phyloP scores from a whole-genome alignment of 2,113 vertebrate species.

The Asarcornis scutulata region DNA sequence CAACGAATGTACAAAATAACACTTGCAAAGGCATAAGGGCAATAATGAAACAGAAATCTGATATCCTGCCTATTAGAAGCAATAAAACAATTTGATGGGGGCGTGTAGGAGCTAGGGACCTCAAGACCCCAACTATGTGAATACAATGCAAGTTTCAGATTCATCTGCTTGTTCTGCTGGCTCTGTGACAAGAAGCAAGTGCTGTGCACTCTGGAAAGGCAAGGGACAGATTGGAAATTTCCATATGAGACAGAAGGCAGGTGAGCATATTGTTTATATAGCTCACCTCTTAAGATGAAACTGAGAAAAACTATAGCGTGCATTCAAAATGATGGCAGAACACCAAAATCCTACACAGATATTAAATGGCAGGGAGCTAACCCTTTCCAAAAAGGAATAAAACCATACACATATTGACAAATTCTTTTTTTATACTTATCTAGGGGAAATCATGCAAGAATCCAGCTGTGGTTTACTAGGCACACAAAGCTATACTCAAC shows the following conservation, averaged over 20 bases:
- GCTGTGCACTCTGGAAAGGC: not conserved
- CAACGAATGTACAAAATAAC: not conserved
- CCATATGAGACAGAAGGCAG: conserved; percentile 4
- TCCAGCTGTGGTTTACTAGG: not conserved
- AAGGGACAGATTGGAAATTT: conserved; percentile 46
- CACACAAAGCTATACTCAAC: not conserved
- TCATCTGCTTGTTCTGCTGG: not conserved
- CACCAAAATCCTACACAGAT: not conserved
- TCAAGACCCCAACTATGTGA: not conserved
- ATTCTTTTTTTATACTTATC: not conserved
- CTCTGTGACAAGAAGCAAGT: not conserved
- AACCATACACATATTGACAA: not conserved
- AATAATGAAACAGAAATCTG: not conserved
- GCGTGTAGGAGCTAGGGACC: accelerated
- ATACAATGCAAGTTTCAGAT: not conserved
- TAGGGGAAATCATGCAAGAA: not conserved
- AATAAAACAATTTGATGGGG: not conserved
- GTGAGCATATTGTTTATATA: conserved; percentile 4
- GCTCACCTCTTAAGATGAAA: conserved; percentile 19
- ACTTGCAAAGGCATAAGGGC: not conserved
- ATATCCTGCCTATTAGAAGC: not conserved
- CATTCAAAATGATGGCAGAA: conserved; percentile 13
- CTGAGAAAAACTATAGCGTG: not conserved
- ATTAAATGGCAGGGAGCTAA: not conserved
- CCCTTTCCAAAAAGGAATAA: not conserved